These are phyloP conservation scores for Chitala chitala DNA, from an alignment of 2,113 vertebrate genomes.

Conservation along the genomic window DNA sequence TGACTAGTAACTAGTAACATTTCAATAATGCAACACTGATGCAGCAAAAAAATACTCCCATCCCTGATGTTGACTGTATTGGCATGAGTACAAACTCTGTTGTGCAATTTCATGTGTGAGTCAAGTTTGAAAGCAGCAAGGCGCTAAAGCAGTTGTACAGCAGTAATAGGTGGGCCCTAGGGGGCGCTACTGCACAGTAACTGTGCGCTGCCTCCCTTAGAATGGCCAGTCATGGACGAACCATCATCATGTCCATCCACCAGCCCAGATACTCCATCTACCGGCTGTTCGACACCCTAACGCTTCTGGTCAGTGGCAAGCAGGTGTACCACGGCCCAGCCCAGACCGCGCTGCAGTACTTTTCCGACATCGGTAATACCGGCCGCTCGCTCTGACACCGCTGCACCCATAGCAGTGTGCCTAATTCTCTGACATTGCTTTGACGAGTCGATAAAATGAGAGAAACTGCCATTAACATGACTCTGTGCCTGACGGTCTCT, in stretches of 20 bases:
- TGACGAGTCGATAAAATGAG: too few species aligned
- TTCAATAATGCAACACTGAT: too few species aligned
- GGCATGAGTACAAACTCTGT: too few species aligned
- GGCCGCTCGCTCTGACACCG: neutral
- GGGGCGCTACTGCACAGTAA: neutral
- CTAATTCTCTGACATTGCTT: neutral
- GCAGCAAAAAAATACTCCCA: too few species aligned
- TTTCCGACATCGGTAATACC: slow-evolving; percentile 67
- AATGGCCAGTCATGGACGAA: slow-evolving; percentile 74
- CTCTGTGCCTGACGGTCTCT: neutral
- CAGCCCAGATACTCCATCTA: slow-evolving; percentile 93
- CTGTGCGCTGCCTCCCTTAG: slow-evolving; percentile 45
- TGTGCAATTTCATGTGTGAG: too few species aligned
- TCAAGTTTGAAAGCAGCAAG: too few species aligned
- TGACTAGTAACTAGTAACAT: too few species aligned
- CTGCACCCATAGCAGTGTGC: neutral
- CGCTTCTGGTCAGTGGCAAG: slow-evolving; percentile 73
- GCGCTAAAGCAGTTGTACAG: too few species aligned
- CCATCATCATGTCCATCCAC: slow-evolving; percentile 92
- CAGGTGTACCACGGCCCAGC: slow-evolving; percentile 79
- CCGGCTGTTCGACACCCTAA: slow-evolving; percentile 81
- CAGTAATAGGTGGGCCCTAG: too few species aligned
- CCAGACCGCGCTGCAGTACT: slow-evolving; percentile 68
- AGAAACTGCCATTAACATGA: too few species aligned
- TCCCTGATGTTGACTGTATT: too few species aligned